Base-by-base conservation (phyloP, 1,140 invertebrate genomes). In the Agraylea sexmaculata region DNA sequence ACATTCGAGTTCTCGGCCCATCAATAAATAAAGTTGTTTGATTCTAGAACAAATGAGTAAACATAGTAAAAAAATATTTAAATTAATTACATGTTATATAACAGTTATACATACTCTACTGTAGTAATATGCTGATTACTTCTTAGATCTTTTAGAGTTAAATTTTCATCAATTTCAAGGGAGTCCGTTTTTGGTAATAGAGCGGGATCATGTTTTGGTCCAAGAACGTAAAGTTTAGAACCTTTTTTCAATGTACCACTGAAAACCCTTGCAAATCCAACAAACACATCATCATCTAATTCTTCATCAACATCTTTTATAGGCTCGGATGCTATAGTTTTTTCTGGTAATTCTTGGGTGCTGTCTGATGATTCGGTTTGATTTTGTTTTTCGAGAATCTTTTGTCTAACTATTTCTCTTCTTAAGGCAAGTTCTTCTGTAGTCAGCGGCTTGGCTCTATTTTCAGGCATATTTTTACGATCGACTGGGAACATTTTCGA, bases 401-500 rank as follows among this genome's bases (percentile, higher is more conserved):
- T 66, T 37, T 78, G 70, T 42, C 78, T 69, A 1, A 80, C 80
- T 34, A 73, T 64, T 54, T 86, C 80, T 47, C 80, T 67, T 46
- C 85, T 68, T 19, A 70, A 48, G 8, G 73, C 67, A 54, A 93
- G 73, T 60, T 93, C 86, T 56, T 83, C 80, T 1, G 63, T 55
- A 1, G 84, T 87, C 20, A 93, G 58, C 2, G 73, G 68, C 54
- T 80, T 83, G 25, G 73, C 66, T 51, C 71, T 76, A 54, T 85
- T 82, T 53, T 84, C 71, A 1, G 83, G 83, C 35, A 91, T 53
- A 39, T 62, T 62, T 47, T 70, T 75, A 36, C 69, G 71, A 52
- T 84, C 80, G n/a, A 83, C 71, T 40, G 81, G 75, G 67, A 90
- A 86, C 86, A 93, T 91, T 73, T 98, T 98, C 3, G 93, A 96